Base-by-base conservation (phyloP, 2,797 vertebrate species). In the Chloroceryle inda region DNA sequence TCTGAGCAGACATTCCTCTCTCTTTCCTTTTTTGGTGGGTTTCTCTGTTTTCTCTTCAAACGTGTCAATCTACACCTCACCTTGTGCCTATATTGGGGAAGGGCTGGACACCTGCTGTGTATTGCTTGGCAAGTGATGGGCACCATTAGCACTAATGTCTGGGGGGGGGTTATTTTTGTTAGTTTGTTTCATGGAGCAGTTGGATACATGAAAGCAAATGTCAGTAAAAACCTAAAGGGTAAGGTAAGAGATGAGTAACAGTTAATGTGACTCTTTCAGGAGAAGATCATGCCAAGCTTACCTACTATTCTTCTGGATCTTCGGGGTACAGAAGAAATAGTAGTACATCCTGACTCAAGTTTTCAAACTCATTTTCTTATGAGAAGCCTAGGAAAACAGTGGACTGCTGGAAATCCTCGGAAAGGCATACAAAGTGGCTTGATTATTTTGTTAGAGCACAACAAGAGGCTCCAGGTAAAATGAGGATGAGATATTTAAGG, bases 61-160 rank as follows among this genome's bases (percentile, higher is more conserved):
- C 63, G 7, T 35, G 1, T 74, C 71, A 38, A 73, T 38, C 45
- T 50, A 14, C 69, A 33, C 84, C 35, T 88, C 53, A 52, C 3
- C 37, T 33, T 0, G 0, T 58, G 47, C 42, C 20, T 53, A 0
- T 79, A 62, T 27, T 8, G 23, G 6, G 14, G 22, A 55, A 52
- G 19, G 15, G 11, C 13, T 47, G 2, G 26, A 26, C 29, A 26
- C 9, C 21, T 73, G 8, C 26, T 62, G 24, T 45, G 5, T 44
- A 17, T 67, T 73, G 17, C 40, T 79, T 87, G 37, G 35, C 55
- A 92, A 44, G 23, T 82, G 33, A 22, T 58, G 44, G 52, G 3
- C 42, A 52, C 19, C 29, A 17, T 78, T 75, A 33, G 53, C 45
- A 27, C 16, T 76, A 38, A 24, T 24, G 20, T 27, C 4, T n/a